Base-by-base conservation (phyloP, 2,797 vertebrate species). In the Orientallactaga sibirica region DNA sequence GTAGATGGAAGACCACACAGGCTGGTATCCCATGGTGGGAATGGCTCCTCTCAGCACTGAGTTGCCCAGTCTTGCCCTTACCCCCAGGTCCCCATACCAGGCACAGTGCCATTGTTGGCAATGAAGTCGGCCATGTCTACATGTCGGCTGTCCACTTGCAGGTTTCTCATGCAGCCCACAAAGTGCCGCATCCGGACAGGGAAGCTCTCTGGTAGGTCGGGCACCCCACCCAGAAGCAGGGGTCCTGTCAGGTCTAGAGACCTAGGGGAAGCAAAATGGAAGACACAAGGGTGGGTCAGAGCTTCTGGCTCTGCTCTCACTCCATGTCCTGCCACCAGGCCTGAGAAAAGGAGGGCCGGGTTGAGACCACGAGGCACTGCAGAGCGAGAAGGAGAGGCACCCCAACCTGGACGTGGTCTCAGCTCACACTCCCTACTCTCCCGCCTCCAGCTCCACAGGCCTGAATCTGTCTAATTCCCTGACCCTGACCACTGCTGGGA, bases 171-270 rank as follows among this genome's bases (percentile, higher is more conserved):
- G 98, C 99, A 99, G 96, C 99, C 99, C 94, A 99, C 98, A 0
- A 99, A 99, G 97, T 99, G 99, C 16, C 98, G 98, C 96, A 98
- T 99, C 75, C 96, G 98, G 43, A 99, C 98, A 0, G 99, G 99
- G 95, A 99, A 99, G 96, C 98, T 99, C 96, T 99, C 99, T 0
- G 99, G 99, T 89, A 99, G 98, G 90, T 99, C 99, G 1, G 99
- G 99, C 52, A 99, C 98, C 0, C 99, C 99, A 0, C 99, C 99
- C 48, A 99, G 98, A 61, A 99, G 98, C 96, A 99, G 97, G 1
- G 99, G 99, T 1, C 99, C 99, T 0, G 99, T 99, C 96, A 99
- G 98, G 95, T 99, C 99, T 97, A 99, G 97, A 5, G 99, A 99
- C 97, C 99, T 99, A 96, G 10, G 6, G 6, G 41, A 52, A 20